Conservation (phyloP, 1,140 invertebrate genomes). For the Brachionus angularis region DNA sequence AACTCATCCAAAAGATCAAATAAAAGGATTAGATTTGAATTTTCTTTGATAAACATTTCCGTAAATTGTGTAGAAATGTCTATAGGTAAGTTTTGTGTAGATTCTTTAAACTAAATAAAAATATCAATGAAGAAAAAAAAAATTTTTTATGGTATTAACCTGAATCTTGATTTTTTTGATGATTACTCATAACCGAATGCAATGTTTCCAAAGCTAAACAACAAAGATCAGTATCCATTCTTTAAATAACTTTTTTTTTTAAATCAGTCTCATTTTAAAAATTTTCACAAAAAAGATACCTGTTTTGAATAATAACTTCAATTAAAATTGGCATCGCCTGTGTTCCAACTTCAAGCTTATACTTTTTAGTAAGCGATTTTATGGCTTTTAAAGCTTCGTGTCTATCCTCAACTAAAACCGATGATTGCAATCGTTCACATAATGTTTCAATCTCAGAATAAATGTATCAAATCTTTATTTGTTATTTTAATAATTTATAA, state of each 20-base stretch:
- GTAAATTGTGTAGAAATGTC: constrained; percentile 87
- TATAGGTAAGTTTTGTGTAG: constrained; percentile 47
- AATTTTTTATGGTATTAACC: constrained; percentile 26
- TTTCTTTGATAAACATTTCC: constrained; percentile 86
- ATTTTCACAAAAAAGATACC: constrained; percentile 48
- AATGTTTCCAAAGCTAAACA: constrained; percentile 33
- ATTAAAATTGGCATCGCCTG: constrained; percentile 83
- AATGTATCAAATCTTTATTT: too few relatives aligned
- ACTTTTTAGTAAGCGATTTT: constrained; percentile 80
- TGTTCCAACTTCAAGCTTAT: constrained; percentile 88
- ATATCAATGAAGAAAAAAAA: constrained; percentile 30
- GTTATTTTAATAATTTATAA: too few relatives aligned
- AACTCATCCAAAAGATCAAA: constrained; percentile 9
- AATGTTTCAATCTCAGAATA: constrained; percentile 91
- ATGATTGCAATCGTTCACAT: constrained; percentile 82
- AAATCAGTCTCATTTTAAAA: constrained; percentile 1
- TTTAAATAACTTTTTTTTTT: background rate
- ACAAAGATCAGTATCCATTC: constrained; percentile 41
- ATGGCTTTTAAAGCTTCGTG: constrained; percentile 91
- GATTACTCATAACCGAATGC: constrained; percentile 36
- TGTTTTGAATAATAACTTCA: constrained; percentile 60
- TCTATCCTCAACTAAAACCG: constrained; percentile 85
- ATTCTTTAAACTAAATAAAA: constrained; percentile 51
- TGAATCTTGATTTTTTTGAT: background rate
- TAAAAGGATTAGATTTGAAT: background rate